These are phyloP conservation scores for Scaptomyza tumidula DNA, from an alignment of 2,888 invertebrate species.

Conservation along the genomic window DNA sequence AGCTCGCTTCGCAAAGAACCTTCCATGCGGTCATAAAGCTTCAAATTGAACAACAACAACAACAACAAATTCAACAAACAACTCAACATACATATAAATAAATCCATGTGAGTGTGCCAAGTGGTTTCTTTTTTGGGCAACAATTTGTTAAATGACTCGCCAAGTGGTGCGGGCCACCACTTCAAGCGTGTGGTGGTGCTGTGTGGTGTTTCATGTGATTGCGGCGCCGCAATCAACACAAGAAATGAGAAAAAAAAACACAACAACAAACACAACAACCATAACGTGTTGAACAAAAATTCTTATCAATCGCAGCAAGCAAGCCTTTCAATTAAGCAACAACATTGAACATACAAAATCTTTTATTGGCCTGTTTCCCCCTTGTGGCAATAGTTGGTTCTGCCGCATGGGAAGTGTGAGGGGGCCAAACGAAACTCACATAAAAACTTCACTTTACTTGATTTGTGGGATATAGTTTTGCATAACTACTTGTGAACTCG, in stretches of 20 bases:
- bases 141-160: constrained; percentile 52
- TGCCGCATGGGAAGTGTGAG: background rate
- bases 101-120: constrained; percentile 50
- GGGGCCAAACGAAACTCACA: background rate
- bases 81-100: background rate
- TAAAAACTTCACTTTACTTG: constrained; percentile 22
- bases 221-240: constrained; percentile 40
- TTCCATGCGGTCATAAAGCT: constrained; percentile 33
- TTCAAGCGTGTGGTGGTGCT: constrained; percentile 16
- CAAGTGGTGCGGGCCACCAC: constrained; percentile 31
- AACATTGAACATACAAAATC: constrained; percentile 26
- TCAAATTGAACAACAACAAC: constrained; percentile 27
- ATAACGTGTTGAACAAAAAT: constrained; percentile 34
- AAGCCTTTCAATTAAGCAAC: constrained; percentile 61
- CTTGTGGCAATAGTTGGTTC: background rate
- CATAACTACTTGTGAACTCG: constrained; percentile 15
- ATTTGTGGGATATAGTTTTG: constrained; percentile 23
- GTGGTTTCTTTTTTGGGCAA: constrained; percentile 43
- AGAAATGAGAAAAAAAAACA: background rate
- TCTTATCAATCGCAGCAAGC: constrained; percentile 50
- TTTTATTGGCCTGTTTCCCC: constrained; percentile 22
- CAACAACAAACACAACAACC: background rate
- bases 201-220: constrained; percentile 32
- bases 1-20: constrained; percentile 45
- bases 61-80: background rate